Percentiles rank a stretch among this genome's conserved stretches.
These are phyloP conservation scores for Catonia carolina DNA, from an alignment of 2,888 invertebrate species.

Conservation along the genomic window DNA sequence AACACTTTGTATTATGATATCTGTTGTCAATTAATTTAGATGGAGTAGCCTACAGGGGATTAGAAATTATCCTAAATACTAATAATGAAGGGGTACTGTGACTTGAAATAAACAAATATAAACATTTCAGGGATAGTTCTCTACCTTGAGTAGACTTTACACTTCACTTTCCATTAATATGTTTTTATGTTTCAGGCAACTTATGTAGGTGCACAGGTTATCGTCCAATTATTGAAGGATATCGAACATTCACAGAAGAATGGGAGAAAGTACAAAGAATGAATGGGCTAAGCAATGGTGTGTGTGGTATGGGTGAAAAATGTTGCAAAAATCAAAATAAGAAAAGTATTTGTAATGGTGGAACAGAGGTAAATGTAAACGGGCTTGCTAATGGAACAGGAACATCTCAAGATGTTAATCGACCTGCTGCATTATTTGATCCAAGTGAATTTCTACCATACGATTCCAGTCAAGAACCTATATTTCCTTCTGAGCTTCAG, in stretches of 20 bases:
- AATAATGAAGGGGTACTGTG: no score
- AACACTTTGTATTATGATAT: no score
- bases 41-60: no score
- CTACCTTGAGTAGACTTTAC: no score
- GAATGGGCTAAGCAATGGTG: constrained; percentile 35
- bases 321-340: constrained; percentile 53
- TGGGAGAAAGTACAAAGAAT: constrained; percentile 51
- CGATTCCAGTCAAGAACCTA: constrained; percentile 78
- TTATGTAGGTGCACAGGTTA: constrained; percentile 93
- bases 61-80: no score
- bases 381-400: constrained; percentile 11
- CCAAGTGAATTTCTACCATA: constrained; percentile 61
- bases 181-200: constrained; percentile 46
- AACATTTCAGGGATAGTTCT: no score
- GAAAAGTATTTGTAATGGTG: constrained; percentile 32
- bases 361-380: constrained; percentile 20
- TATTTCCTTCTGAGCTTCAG: constrained; percentile 84
- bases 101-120: no score
- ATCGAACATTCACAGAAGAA: constrained; percentile 73
- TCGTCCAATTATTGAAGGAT: constrained; percentile 86
- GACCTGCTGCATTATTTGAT: constrained; percentile 45
- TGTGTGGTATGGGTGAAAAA: constrained; percentile 57
- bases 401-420: constrained; percentile 21
- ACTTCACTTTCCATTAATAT: no score
- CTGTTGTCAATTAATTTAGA: no score